Percentiles rank a stretch among this genome's conserved stretches.
Conservation (phyloP, 2,113 vertebrate species). For the Alligator mississippiensis region DNA sequence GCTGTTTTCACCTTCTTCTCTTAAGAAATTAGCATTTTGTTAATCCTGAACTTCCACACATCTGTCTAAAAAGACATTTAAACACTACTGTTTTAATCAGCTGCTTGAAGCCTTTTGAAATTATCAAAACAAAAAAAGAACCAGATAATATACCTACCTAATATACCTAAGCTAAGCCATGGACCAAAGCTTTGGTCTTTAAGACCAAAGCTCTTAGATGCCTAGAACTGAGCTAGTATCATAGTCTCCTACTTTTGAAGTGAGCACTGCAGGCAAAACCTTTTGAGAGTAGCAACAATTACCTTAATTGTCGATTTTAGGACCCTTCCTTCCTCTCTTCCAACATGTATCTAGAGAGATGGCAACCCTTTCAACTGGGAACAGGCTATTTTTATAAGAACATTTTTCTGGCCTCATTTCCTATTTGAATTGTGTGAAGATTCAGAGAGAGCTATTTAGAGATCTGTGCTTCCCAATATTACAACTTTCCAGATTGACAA, state of each 20-base stretch:
- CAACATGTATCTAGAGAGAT: background rate
- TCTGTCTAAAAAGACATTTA: background rate
- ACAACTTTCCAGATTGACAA: constrained; percentile 25
- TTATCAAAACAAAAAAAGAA: constrained; percentile 19
- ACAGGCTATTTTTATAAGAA: background rate
- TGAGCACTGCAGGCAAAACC: background rate
- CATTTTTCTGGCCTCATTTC: constrained; percentile 33
- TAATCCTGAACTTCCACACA: background rate
- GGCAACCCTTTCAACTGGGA: background rate
- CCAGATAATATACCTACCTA: rapidly evolving
- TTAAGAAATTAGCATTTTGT: background rate
- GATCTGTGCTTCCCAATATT: constrained; percentile 1
- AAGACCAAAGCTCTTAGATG: background rate
- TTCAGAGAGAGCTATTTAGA: constrained; percentile 22
- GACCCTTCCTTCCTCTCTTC: background rate
- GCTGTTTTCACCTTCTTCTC: background rate
- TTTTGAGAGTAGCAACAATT: background rate
- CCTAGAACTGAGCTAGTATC: background rate
- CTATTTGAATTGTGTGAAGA: constrained; percentile 17
- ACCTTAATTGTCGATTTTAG: background rate
- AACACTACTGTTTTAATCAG: background rate
- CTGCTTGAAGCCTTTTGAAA: background rate
- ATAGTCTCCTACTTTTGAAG: background rate
- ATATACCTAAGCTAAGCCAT: background rate
- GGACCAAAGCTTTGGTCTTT: background rate